Base-by-base conservation (phyloP, 2,888 invertebrate genomes). In the Cryptophagus acutangulus region DNA sequence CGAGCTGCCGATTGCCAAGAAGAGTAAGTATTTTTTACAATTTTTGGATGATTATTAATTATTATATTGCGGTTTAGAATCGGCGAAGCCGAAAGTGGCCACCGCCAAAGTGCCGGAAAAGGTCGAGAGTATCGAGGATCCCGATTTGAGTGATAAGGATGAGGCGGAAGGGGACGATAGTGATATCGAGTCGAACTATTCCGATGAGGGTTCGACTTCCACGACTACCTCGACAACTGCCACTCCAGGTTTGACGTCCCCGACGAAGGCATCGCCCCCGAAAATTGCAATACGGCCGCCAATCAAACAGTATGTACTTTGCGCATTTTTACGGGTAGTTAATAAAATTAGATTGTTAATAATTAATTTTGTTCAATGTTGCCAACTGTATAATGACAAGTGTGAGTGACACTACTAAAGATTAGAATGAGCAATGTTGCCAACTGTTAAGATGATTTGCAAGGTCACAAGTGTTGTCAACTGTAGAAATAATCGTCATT, bases 111-210 rank as follows among this genome's bases (percentile, higher is more conserved):
- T 62, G 26, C 55, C 69, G 62, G 61, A 74, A 67, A 71, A 72
- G 37, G 71, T 75, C 51, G 53, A 57, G 33, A 50, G 57, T 3
- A 69, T 81, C 38, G 77, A 82, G 46, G 81, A 80, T 2, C 83
- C 85, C 55, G 83, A 82, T 49, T 74, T 74, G 48, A 82, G 88
- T 65, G 79, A 79, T 54, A 79, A 79, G 59, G 79, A 78, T 29
- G 79, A 79, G 52, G 79, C 78, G 0, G 78, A 79, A 65, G 88
- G 86, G 2, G 87, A 89, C 46, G 83, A 83, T n/a, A 82, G 82
- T 44, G 83, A 84, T 54, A 71, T 83, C 42, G 68, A 70, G 38
- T 74, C 74, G 1, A 74, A 75, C 39, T 66, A 64, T 39, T 70
- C 68, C 25, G 73, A 74, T 12, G 72, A 71, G 28, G 61, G 68